phyloP scores from a whole-genome alignment of 2,113 vertebrate genomes.

The Mesoclemmys tuberculata region DNA sequence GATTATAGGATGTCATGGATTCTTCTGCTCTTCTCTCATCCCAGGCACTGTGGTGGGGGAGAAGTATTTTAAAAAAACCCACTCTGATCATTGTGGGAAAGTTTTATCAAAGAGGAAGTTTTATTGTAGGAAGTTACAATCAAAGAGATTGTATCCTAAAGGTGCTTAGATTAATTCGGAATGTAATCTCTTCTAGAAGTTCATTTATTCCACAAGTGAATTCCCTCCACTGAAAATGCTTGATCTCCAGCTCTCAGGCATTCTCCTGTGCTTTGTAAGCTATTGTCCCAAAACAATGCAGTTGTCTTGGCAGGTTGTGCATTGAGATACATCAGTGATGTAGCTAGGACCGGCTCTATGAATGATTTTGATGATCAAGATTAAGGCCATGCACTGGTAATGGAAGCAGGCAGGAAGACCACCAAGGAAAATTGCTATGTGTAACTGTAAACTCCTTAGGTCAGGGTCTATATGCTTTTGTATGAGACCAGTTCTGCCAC shows the following conservation, averaged over 20 bases:
- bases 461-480: not conserved
- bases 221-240: not conserved
- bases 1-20: not conserved
- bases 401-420: not conserved
- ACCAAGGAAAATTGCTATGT: not conserved
- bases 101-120: not conserved
- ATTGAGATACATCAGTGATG: not conserved
- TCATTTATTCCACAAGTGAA: not conserved
- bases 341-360: not conserved
- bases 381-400: not conserved
- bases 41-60: not conserved
- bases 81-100: not conserved
- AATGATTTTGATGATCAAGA: not conserved
- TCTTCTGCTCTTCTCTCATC: not conserved
- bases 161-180: not conserved
- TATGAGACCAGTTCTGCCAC: not conserved
- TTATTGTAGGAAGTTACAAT: too few species aligned
- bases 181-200: not conserved
- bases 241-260: not conserved
- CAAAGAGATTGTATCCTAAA: not conserved
- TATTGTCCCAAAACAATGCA: not conserved
- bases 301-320: not conserved
- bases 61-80: not conserved
- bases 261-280: not conserved
- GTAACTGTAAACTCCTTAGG: not conserved